A percentile compares a stretch with the other conserved stretches of the same genome.
phyloP scores from a whole-genome alignment of 2,797 vertebrate genomes.

The Amniataba percoides region DNA sequence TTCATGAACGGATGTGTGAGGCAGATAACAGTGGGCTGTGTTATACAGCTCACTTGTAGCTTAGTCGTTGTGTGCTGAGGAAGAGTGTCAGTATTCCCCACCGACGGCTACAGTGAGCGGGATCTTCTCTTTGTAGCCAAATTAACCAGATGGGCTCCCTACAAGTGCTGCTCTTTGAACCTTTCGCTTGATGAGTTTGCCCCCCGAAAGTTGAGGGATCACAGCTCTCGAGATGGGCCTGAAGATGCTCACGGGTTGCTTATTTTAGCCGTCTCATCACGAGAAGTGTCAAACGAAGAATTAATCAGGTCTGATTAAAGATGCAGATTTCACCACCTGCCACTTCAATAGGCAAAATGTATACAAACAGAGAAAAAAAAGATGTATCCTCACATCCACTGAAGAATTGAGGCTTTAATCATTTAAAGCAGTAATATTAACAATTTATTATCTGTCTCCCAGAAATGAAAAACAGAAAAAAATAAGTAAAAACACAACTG shows the following conservation, averaged over 20 bases:
- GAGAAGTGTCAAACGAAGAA: constrained; percentile 53
- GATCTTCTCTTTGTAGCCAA: constrained; percentile 18
- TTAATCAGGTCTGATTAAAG: constrained; percentile 71
- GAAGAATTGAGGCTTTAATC: not conserved
- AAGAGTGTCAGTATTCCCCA: not conserved
- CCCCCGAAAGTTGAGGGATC: constrained; percentile 41
- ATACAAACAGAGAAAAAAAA: constrained; percentile 52
- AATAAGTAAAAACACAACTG: not conserved
- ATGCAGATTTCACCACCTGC: constrained; percentile 55
- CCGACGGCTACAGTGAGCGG: not conserved
- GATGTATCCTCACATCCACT: not conserved
- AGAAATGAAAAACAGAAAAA: not conserved
- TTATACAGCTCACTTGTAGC: not conserved
- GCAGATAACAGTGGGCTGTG: not conserved
- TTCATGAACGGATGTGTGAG: not conserved
- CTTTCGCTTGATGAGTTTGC: constrained; percentile 62
- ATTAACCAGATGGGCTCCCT: constrained; percentile 14
- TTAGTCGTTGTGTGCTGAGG: not conserved
- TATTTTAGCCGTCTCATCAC: constrained; percentile 61
- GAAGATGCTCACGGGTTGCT: constrained; percentile 50
- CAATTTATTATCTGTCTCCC: not conserved
- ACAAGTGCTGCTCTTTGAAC: constrained; percentile 32
- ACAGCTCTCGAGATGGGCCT: constrained; percentile 40
- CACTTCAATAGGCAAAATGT: constrained; percentile 42
- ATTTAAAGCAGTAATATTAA: too few species aligned